Evolutionary conservation across 23 tunicate species (phyloP), one percentile per base, ranked within the genome.

Genomic region (Ciona savignyi): DNA sequence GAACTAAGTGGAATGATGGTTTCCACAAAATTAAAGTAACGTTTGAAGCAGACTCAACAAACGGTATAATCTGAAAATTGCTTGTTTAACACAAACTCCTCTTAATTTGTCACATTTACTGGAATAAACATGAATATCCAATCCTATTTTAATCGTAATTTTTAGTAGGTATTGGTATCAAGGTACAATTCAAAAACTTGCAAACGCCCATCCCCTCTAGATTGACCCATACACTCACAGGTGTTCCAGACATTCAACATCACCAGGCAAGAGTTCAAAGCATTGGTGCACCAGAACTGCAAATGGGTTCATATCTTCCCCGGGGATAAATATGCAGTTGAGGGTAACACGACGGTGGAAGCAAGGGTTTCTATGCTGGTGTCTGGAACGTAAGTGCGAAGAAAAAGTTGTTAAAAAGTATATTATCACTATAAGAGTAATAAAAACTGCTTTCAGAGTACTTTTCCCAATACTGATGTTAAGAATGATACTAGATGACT

Each of bases 321-420:
- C 0, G 97, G 97, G 33, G 97, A 91, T 61, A 80, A 80, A 71
- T 91, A 91, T 51, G 86, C 97, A 9, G 86, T 91, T 29, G 97
- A 91, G 69, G 74, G 77, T n/a, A 74, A 79, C 71, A 84, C 97
- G 4, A 70, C 91, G n/a, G 86, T 80, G 15, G 97, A 91, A 65
- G 88, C 90, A 0, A 76, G 97, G 60, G 78, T 91, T 2, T 91
- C 97, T 25, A 1, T 91, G 56, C 83, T 91, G 9, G 81, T 91
- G 2, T 11, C 81, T 27, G 97, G 97, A 48, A 34, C 90, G 97
- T 91, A 61, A 49, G 81, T 81, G 28, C 32, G 30, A 22, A 22
- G 24, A 15, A 42, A 42, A 42, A 42, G 56, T 9, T 6, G 56
- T 42, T 9, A 42, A 42, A 42, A 42, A 6, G 56, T 6, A 6